Percentiles rank a stretch among this genome's conserved stretches.
Evolutionary conservation across 2,797 vertebrate genomes (phyloP).

Genomic region (Chaunax sp.): DNA sequence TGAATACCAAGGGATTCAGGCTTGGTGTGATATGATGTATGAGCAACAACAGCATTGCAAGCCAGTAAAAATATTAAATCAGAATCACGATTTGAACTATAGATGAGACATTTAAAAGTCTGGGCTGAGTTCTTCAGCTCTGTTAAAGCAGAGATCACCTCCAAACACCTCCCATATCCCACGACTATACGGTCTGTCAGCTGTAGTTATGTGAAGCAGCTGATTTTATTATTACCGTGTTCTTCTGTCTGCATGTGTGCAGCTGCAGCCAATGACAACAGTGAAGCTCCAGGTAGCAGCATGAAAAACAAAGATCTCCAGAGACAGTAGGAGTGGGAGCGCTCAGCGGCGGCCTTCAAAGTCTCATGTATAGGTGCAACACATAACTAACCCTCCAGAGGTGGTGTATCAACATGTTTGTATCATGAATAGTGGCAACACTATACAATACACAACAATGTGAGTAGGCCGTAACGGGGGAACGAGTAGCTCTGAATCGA

Average conservation of each 20-base stretch:
- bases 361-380: constrained; percentile 33
- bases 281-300: constrained; percentile 55
- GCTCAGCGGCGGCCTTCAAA: constrained; percentile 11
- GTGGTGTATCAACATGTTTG: constrained; percentile 5
- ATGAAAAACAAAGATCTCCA: constrained; percentile 73
- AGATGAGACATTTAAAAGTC: no score
- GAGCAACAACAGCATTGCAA: not conserved
- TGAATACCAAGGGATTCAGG: constrained; percentile 29
- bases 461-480: no score
- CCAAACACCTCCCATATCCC: not conserved
- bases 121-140: no score
- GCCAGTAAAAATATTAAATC: no score
- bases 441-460: no score
- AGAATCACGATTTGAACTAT: not conserved
- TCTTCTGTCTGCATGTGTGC: constrained; percentile 28
- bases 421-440: no score
- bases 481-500: no score
- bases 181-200: not conserved
- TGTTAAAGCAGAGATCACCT: not conserved
- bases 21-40: constrained; percentile 4
- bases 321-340: constrained; percentile 46
- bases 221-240: constrained; percentile 5
- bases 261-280: constrained; percentile 66
- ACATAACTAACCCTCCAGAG: constrained; percentile 12
- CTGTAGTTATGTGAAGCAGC: not conserved